Base-by-base conservation (phyloP, 2,797 vertebrate genomes). In the Pteropus rufus region DNA sequence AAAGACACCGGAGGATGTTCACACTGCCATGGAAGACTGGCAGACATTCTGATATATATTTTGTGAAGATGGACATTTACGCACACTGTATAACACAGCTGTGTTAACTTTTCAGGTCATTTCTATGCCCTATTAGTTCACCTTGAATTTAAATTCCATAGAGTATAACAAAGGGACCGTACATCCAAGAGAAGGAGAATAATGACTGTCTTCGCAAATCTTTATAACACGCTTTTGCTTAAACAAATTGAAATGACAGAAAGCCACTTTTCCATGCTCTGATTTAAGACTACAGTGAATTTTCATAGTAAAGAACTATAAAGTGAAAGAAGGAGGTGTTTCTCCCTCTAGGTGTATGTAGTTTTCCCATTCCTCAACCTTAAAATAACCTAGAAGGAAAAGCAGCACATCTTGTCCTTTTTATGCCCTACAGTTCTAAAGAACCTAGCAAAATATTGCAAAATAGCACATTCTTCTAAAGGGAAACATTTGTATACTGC, bases 401-500 rank as follows among this genome's bases (percentile, higher is more conserved):
- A 24, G 23, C 36, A 92, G 34, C 34, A 70, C 36, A 64, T 49
- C 41, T 18, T 49, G 26, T 46, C 34, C 9, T 10, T 90, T 72
- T 80, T 31, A 24, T 49, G 65, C 58, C 76, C 60, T n/a, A 65
- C 52, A 67, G 34, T 70, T 44, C 36, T 73, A 56, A 41, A 92
- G 69, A 97, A 83, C 12, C 64, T 16, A 87, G 76, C 39, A 95
- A 94, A 96, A 76, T 65, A 91, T 15, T 52, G 60, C 83, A 95
- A 73, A 93, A 75, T 29, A 83, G 84, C 41, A 75, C 77, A 26
- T 77, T 94, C 52, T 96, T 95, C n/a, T 62, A 60, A 89, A 96
- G 89, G 54, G 67, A 94, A 95, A 92, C 94, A 93, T 90, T 84
- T 93, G 62, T 80, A 84, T 80, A 83, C 64, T 64, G 64, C 77